These are phyloP conservation scores for Hymenopus coronatus DNA, from an alignment of 2,888 invertebrate species.

Conservation along the genomic window DNA sequence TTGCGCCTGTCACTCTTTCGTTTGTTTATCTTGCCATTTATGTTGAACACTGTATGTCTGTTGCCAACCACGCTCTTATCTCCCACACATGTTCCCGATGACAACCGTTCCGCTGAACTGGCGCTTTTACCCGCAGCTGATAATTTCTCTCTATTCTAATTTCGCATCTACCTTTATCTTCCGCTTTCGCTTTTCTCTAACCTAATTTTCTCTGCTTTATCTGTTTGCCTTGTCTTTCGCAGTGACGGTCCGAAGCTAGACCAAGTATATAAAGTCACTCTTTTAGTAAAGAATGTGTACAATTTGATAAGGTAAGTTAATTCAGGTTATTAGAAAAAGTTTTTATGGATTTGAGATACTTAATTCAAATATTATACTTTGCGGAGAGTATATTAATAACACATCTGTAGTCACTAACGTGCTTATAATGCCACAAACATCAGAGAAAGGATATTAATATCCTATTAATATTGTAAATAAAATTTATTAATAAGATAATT, in stretches of 20 bases:
- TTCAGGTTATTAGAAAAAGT: too few species aligned
- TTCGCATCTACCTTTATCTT: not conserved
- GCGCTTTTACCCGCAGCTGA: not conserved
- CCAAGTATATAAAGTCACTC: not conserved
- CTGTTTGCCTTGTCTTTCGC: not conserved
- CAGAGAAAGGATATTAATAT: too few species aligned
- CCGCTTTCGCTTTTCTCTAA: not conserved
- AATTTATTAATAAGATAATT: too few species aligned
- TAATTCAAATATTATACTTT: too few species aligned
- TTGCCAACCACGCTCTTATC: not conserved
- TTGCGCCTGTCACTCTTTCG: not conserved
- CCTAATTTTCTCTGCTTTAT: not conserved
- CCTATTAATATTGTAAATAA: too few species aligned
- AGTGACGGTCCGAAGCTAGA: not conserved
- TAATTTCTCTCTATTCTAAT: conserved; percentile 10
- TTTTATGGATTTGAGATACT: too few species aligned
- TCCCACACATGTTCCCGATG: not conserved
- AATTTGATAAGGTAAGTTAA: too few species aligned
- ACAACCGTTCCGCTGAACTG: not conserved
- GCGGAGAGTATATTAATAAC: too few species aligned
- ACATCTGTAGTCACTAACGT: too few species aligned
- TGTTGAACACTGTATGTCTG: not conserved
- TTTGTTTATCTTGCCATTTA: not conserved
- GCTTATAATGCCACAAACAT: too few species aligned
- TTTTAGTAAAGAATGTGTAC: too few species aligned